Evolutionary conservation across 2,888 invertebrate genomes (phyloP).

Genomic region (Stenichneumon culpator): DNA sequence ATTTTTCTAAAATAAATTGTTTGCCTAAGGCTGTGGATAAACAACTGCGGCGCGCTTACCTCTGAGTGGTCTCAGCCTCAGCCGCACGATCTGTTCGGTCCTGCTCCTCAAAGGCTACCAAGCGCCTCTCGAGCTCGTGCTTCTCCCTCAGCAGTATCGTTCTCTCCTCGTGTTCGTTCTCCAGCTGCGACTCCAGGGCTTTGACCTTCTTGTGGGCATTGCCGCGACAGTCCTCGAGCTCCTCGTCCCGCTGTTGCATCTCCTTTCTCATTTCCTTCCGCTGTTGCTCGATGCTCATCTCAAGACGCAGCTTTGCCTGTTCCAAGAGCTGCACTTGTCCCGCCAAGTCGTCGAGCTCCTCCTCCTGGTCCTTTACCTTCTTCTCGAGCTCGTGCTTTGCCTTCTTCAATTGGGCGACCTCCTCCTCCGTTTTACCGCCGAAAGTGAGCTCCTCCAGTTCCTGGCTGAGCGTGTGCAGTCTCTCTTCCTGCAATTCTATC

Average conservation of each 20-base stretch:
- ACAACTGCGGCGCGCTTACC: slow-evolving; percentile 70
- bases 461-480: slow-evolving; percentile 91
- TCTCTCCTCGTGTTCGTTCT: slow-evolving; percentile 97
- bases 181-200: slow-evolving; percentile 95
- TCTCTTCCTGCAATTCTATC: slow-evolving; percentile 95
- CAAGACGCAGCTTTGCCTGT: slow-evolving; percentile 96
- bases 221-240: slow-evolving; percentile 96
- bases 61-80: slow-evolving; percentile 86
- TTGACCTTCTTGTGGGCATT: slow-evolving; percentile 97
- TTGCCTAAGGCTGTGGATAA: not conserved
- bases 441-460: slow-evolving; percentile 95
- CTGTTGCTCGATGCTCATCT: slow-evolving; percentile 97
- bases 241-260: slow-evolving; percentile 96
- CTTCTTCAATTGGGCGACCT: slow-evolving; percentile 93
- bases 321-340: slow-evolving; percentile 96
- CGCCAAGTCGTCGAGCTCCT: slow-evolving; percentile 98
- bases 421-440: slow-evolving; percentile 93
- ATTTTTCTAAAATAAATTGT: not conserved
- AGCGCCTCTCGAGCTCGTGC: slow-evolving; percentile 95
- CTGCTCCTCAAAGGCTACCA: slow-evolving; percentile 92
- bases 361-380: slow-evolving; percentile 94
- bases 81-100: slow-evolving; percentile 91
- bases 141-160: slow-evolving; percentile 94
- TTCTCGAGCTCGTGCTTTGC: slow-evolving; percentile 95
- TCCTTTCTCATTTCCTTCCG: slow-evolving; percentile 96